Evolutionary conservation across 2,797 vertebrate genomes (phyloP).

Genomic region (Anguilla megastoma): DNA sequence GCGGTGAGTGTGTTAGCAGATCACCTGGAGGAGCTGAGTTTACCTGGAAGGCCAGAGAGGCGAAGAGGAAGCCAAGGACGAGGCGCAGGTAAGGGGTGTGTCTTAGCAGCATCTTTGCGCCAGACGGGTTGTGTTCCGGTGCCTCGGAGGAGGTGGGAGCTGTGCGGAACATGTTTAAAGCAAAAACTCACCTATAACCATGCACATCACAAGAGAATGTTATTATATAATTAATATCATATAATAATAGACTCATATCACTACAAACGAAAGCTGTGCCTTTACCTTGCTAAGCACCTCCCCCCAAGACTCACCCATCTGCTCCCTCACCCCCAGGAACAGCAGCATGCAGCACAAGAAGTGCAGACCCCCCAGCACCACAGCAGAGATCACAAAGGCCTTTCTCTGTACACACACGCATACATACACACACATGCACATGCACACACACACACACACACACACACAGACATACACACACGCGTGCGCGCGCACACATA

Average conservation of each 20-base stretch:
- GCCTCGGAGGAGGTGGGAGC: conserved; percentile 45
- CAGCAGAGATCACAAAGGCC: conserved; percentile 64
- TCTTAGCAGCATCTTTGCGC: conserved; percentile 60
- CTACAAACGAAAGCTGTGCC: not conserved
- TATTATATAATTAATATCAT: not conserved
- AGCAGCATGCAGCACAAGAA: conserved; percentile 68
- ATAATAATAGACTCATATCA: not conserved
- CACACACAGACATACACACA: not conserved
- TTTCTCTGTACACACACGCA: conserved; percentile 42
- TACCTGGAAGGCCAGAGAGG: conserved; percentile 72
- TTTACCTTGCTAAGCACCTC: not conserved
- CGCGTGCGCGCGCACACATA: conserved; percentile 1
- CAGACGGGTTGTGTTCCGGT: conserved; percentile 43
- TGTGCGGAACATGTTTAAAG: conserved; percentile 33
- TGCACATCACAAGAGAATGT: not conserved
- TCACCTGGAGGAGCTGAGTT: not conserved
- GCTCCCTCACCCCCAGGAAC: conserved; percentile 69
- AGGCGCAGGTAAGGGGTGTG: conserved; percentile 66
- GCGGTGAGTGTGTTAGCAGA: not conserved
- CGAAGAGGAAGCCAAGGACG: conserved; percentile 69
- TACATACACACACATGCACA: conserved; percentile 27
- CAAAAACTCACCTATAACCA: conserved; percentile 3
- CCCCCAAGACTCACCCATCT: conserved; percentile 52
- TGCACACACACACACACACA: conserved; percentile 25
- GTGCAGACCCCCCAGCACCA: conserved; percentile 59